phyloP scores from a whole-genome alignment of 2,888 invertebrate species.

The Neuroscelio doddi region DNA sequence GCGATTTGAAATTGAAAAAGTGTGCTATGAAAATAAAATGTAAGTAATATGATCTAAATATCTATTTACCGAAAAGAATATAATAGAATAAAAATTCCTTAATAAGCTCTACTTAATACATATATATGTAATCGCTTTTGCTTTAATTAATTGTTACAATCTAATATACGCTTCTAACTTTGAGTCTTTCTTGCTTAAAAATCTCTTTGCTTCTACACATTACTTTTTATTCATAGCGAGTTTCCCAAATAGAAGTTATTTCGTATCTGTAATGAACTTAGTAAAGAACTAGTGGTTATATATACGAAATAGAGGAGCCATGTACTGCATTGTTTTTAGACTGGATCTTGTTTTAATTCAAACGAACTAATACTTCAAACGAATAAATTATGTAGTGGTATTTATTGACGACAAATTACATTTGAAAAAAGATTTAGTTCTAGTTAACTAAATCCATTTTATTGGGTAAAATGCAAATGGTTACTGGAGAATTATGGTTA shows the following conservation, averaged over 20 bases:
- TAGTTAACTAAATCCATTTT: too few relatives aligned
- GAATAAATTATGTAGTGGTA: conserved; percentile 6
- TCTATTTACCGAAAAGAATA: too few relatives aligned
- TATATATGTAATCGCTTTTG: too few relatives aligned
- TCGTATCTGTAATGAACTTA: conserved; percentile 10
- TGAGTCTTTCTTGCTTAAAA: not conserved
- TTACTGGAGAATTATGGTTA: too few relatives aligned
- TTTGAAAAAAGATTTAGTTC: not conserved
- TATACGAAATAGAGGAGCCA: conserved; percentile 1
- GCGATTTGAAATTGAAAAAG: not conserved
- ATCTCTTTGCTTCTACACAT: not conserved
- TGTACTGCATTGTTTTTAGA: conserved; percentile 11
- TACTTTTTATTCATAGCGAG: conserved; percentile 2
- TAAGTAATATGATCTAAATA: too few relatives aligned
- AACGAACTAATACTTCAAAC: conserved; percentile 3
- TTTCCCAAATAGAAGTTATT: conserved; percentile 2
- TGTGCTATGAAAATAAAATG: too few relatives aligned
- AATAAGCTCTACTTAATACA: conserved; percentile 1
- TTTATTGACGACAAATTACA: not conserved
- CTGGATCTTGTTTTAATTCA: conserved; percentile 1
- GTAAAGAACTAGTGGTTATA: not conserved
- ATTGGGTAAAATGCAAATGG: too few relatives aligned
- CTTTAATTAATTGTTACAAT: too few relatives aligned
- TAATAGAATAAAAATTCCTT: too few relatives aligned
- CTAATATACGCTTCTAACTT: too few relatives aligned